Base-by-base conservation (phyloP, 2,888 invertebrate species). In the Oscheius sp. region DNA sequence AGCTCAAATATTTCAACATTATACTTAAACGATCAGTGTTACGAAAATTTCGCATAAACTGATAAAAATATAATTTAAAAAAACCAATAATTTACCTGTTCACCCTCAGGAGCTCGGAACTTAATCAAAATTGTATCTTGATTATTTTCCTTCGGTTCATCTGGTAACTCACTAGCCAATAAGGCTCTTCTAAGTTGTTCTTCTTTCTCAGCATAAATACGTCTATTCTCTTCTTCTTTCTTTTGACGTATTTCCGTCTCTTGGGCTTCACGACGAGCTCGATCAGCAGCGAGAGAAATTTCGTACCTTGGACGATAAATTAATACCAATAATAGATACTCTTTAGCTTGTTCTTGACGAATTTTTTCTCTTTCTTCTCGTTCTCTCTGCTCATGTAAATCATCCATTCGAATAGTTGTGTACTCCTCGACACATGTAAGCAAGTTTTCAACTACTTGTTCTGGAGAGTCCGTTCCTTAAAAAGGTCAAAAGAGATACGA, bases 91-190 rank as follows among this genome's bases (percentile, higher is more conserved):
- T 38, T 44, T 17, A 74, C 75, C 70, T 72, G 67, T 28, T 77
- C 78, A 5, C 80, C 81, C 36, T 74, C 72, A 22, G 84, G 84
- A 12, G 79, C 67, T 20, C 84, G 76, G 63, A 84, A 73, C 20
- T 80, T 79, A n/a, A 84, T 73, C 30, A 73, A 67, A 57, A 81
- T 66, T 38, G 74, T 71, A 14, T 73, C 68, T 0, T 71, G 32
- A 8, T 71, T 70, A 12, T 57, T 70, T 17, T 70, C 73, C 1
- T 74, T 65, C 14, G 84, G 84, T 62, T 84, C 84, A 0, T 50
- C 51, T 3, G 84, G 83, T 36, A 84, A 70, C 17, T 57, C 64
- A 9, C 71, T 70, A 2, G 69, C 74, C 32, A 77, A 33, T 0
- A 30, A 17, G 36, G 71, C 71, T 47, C 76, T 47, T n/a, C 74